Base-by-base conservation (phyloP, 2,797 vertebrate genomes). In the Macropodus opercularis region DNA sequence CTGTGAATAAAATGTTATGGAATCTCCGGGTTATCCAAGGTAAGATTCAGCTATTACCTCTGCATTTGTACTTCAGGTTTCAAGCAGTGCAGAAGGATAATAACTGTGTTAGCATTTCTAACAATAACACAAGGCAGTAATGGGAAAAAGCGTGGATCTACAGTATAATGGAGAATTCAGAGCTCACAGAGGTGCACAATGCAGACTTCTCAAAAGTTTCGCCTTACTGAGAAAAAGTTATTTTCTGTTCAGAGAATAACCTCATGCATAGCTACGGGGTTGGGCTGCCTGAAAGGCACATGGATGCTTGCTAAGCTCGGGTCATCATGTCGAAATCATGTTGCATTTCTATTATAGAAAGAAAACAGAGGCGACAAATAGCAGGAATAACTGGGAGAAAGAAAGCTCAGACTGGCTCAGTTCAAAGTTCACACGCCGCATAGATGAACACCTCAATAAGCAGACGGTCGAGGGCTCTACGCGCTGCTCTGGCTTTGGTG, bases 231-330 rank as follows among this genome's bases (percentile, higher is more conserved):
- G 17, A 2, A 15, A 57, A 44, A 4, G 23, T 4, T 5, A 5
- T 9, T 41, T 13, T 34, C 15, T 38, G n/a, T 38, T 29, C 12
- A 19, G 55, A 62, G 34, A 51, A 42, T 54, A 57, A 26, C 36
- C 1, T 17, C 7, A 40, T 27, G 9, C 29, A 53, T 36, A 55
- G 32, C 27, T 46, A 63, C 34, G 63, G 15, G 31, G 3, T 15
- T 19, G 1, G 12, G n/a, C 18, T 10, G 49, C 19, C 14, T 55
- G 44, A 34, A 38, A n/a, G 27, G 14, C 39, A 50, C 18, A 15
- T 48, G 27, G 56, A 34, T 53, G 41, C 67, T 72, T 44, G 47
- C 41, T 8, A 58, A 58, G 39, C 17, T 15, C 23, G 6, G 15
- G n/a, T 31, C 15, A 32, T 46, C 22, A 27, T 24, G 29, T 31